These are phyloP conservation scores for Rhabditoides inermis DNA, from an alignment of 2,888 invertebrate genomes.

Conservation along the genomic window DNA sequence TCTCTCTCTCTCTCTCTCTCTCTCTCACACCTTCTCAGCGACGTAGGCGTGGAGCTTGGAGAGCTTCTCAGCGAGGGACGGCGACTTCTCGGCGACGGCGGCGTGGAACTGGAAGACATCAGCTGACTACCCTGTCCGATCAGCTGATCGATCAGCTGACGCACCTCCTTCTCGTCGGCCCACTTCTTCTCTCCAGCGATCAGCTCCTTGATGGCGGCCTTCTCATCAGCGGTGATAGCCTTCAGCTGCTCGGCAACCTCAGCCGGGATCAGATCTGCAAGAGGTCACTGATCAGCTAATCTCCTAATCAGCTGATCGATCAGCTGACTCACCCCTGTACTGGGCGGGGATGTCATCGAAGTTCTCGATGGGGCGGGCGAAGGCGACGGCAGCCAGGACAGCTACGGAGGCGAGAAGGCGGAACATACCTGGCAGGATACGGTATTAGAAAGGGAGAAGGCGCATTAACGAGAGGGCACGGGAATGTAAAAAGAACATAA, in stretches of 20 bases:
- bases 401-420: constrained; percentile 22
- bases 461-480: too few species aligned
- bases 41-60: constrained; percentile 6
- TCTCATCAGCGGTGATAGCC: constrained; percentile 31
- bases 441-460: too few species aligned
- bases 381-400: constrained; percentile 10
- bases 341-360: constrained; percentile 43
- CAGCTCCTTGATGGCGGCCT: too few species aligned
- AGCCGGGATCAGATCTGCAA: constrained; percentile 40
- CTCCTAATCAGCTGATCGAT: not conserved
- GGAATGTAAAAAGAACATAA: too few species aligned
- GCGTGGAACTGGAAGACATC: constrained; percentile 34
- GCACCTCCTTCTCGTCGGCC: too few species aligned
- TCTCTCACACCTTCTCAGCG: constrained; percentile 19
- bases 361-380: constrained; percentile 23
- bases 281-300: not conserved
- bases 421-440: constrained; percentile 20
- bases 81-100: constrained; percentile 44
- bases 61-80: constrained; percentile 20
- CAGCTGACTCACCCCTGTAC: constrained; percentile 29
- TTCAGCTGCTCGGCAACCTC: constrained; percentile 47
- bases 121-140: too few species aligned
- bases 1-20: too few species aligned
- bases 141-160: not conserved
- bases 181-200: too few species aligned